Evolutionary conservation across 2,797 vertebrate genomes (phyloP), one percentile per base, ranked within the genome.

Genomic region (Spheniscus humboldti): DNA sequence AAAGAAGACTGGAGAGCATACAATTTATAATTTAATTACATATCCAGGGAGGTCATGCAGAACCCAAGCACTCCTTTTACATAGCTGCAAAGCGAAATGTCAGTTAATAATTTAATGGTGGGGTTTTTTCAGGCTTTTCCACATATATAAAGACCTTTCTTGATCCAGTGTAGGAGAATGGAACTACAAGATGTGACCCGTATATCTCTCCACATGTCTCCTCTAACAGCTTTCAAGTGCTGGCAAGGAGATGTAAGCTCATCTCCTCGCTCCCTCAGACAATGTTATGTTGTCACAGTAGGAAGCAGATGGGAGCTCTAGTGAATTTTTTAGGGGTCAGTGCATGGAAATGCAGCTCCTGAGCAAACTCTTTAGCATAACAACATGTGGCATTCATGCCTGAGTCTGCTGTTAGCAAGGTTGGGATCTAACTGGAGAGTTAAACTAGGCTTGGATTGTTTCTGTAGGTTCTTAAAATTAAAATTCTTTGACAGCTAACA

Each of bases 261-360:
- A 75, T 66, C 81, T 88, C 64, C 72, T 86, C 1, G 0, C 35
- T 69, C 53, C 39, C 50, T 81, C 6, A 55, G 73, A 92, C 19
- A 50, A 81, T 33, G 35, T 55, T 85, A 75, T 50, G 63, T 68
- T 88, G 53, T 53, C 95, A 86, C 89, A 94, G 59, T 63, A 91
- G 88, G 86, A 97, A 95, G 62, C 64, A 97, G 79, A 89, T 88
- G 79, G 67, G 78, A 93, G 71, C 39, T 83, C 33, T 45, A 72
- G 59, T 52, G 76, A 76, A 63, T 64, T n/a, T 84, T 92, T 86
- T 55, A 92, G 81, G 60, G 90, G 86, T 92, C 89, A 92, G 19
- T 63, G 57, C 57, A 53, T 47, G 52, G 74, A 95, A 92, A 91
- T 33, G 13, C 35, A 90, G 35, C 50, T 93, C 60, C 33, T 57